Base-by-base conservation (phyloP, 2,797 vertebrate species). In the Sebastolobus altivelis region DNA sequence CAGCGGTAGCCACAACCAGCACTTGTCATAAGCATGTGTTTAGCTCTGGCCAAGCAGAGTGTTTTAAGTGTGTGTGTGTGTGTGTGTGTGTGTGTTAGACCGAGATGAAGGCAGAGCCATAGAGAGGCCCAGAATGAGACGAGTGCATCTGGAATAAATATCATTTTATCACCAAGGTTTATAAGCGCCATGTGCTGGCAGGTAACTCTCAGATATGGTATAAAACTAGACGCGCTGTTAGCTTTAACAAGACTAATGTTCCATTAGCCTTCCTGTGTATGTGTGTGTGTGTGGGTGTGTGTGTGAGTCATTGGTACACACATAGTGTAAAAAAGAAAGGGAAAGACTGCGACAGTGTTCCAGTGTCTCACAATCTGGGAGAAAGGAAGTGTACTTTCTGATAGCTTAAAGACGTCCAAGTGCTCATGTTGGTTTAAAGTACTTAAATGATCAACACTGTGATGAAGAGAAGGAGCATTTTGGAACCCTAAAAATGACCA, bases 121-220 rank as follows among this genome's bases (percentile, higher is more conserved):
- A 56, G 66, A 81, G 81, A 84, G 80, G 69, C 80, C 84, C 85
- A 70, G 76, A 94, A 77, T 79, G 74, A 89, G 77, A 85, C 66
- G 65, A 81, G 72, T 81, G 81, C 92, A 92, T 94, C 90, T 94
- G 93, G 92, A 92, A 92, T 90, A 89, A 93, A 93, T 94, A 90
- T 86, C 25, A 77, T 92, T 92, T 93, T 90, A 93, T 93, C 89
- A 87, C 88, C 59, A 6, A 72, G 82, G 85, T 93, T 93, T 93
- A 93, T 84, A 87, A 83, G 89, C 79, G 40, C 77, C 65, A 68
- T 79, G 86, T 77, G 82, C 91, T 92, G 91, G 87, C 88, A 93
- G 90, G 90, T 92, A 89, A 87, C 85, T 72, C 89, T 93, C 88
- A 90, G 84, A 92, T 90, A 90, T 89, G 83, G 66, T 74, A 90